Evolutionary conservation across 2,113 vertebrate genomes (phyloP).

Genomic region (Stictonetta naevosa): DNA sequence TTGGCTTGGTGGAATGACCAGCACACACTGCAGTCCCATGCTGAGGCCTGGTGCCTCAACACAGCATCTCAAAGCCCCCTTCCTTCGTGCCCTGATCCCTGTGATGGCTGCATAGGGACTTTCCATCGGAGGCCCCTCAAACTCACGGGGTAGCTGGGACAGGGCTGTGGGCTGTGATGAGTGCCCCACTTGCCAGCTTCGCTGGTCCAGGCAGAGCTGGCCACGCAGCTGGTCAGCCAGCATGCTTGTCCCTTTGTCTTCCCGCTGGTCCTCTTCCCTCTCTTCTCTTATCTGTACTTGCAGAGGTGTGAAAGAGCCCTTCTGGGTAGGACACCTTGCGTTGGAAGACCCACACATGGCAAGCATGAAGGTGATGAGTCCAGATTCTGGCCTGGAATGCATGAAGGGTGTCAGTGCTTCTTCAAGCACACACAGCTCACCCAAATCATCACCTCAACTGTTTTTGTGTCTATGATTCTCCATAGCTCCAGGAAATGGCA

Average conservation of each 20-base stretch:
- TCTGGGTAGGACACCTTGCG: not conserved
- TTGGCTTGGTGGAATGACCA: no score
- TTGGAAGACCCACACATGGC: no score
- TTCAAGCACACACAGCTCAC: no score
- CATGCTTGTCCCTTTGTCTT: fast-evolving
- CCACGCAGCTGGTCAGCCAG: no score
- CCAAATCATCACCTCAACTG: no score
- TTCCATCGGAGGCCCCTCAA: not conserved
- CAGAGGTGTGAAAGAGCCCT: not conserved
- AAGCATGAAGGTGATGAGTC: not conserved
- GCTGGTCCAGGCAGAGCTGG: not conserved
- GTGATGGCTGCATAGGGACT: not conserved
- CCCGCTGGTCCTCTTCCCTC: fast-evolving
- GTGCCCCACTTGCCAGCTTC: not conserved
- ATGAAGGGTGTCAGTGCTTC: no score
- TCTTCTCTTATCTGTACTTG: no score
- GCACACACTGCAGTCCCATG: not conserved
- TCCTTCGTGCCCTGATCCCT: no score
- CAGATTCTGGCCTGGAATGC: no score
- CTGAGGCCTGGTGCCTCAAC: not conserved
- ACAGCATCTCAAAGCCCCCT: not conserved
- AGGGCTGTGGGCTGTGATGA: not conserved
- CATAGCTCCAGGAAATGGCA: no score
- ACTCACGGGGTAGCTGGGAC: not conserved
- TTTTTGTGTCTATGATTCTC: no score